These are phyloP conservation scores for Hydroisotoma schaefferi DNA, from an alignment of 2,888 invertebrate species.

Conservation along the genomic window DNA sequence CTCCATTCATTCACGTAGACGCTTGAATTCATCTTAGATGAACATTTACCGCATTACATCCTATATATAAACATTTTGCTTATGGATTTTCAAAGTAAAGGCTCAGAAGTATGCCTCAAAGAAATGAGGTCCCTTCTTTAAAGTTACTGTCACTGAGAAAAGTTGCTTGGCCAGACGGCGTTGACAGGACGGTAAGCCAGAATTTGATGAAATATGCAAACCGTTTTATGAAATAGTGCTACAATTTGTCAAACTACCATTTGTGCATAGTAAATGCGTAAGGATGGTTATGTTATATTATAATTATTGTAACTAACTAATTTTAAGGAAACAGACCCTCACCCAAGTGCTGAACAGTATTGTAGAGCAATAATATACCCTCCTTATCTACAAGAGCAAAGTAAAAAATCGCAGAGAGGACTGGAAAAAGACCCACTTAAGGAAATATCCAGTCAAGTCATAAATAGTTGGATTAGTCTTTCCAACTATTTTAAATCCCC, in stretches of 20 bases:
- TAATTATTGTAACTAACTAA: not conserved
- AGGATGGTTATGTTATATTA: too few relatives aligned
- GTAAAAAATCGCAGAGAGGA: slow-evolving; percentile 3
- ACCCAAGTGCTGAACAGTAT: slow-evolving; percentile 20
- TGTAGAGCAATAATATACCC: slow-evolving; percentile 14
- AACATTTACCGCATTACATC: too few relatives aligned
- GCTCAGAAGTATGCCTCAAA: slow-evolving; percentile 31
- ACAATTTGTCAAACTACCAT: too few relatives aligned
- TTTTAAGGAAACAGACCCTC: slow-evolving; percentile 21
- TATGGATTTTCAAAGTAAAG: too few relatives aligned
- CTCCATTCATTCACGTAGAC: too few relatives aligned
- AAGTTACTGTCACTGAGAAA: slow-evolving; percentile 30
- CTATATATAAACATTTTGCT: too few relatives aligned
- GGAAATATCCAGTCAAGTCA: slow-evolving; percentile 21
- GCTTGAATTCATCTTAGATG: too few relatives aligned
- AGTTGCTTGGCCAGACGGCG: slow-evolving; percentile 40
- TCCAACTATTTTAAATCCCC: slow-evolving; percentile 37
- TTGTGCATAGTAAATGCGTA: too few relatives aligned
- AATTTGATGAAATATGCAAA: not conserved
- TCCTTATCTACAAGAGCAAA: slow-evolving; percentile 17
- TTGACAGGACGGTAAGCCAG: slow-evolving; percentile 20
- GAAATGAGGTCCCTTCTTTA: slow-evolving; percentile 38
- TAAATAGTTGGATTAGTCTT: slow-evolving; percentile 41
- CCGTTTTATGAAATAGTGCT: not conserved
- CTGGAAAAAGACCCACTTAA: slow-evolving; percentile 14